Conservation (phyloP, 2,113 vertebrate genomes). For the Engystomops pustulosus region DNA sequence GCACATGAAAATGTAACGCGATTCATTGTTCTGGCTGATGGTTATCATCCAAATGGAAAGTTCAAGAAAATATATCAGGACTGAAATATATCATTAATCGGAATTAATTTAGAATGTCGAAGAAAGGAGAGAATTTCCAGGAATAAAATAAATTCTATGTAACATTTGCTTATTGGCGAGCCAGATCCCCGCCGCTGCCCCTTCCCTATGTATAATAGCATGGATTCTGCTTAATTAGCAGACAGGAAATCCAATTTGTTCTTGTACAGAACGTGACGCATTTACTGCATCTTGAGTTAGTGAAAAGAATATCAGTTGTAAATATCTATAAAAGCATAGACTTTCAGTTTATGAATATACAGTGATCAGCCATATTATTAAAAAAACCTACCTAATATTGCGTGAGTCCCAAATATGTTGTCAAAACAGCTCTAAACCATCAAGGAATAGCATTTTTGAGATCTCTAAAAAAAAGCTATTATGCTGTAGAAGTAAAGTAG, state of each 20-base stretch:
- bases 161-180: not conserved
- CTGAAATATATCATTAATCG: constrained; percentile 1
- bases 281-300: not conserved
- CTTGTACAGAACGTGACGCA: not conserved
- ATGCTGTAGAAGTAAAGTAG: no score
- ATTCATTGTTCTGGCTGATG: constrained; percentile 11
- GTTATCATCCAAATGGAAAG: not conserved
- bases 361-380: no score
- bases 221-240: not conserved
- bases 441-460: no score
- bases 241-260: constrained; percentile 15
- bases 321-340: not conserved
- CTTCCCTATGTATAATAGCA: not conserved
- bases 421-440: no score
- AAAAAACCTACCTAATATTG: no score
- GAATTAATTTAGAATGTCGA: not conserved
- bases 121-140: constrained; percentile 6
- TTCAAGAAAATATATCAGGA: constrained; percentile 6
- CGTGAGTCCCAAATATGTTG: no score
- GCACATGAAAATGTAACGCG: not conserved
- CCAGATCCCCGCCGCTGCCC: not conserved
- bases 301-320: not conserved
- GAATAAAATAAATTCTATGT: not conserved
- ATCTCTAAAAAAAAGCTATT: no score
- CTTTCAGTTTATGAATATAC: no score